phyloP scores from a whole-genome alignment of 2,797 vertebrate genomes.

The Holocentrus rufus region DNA sequence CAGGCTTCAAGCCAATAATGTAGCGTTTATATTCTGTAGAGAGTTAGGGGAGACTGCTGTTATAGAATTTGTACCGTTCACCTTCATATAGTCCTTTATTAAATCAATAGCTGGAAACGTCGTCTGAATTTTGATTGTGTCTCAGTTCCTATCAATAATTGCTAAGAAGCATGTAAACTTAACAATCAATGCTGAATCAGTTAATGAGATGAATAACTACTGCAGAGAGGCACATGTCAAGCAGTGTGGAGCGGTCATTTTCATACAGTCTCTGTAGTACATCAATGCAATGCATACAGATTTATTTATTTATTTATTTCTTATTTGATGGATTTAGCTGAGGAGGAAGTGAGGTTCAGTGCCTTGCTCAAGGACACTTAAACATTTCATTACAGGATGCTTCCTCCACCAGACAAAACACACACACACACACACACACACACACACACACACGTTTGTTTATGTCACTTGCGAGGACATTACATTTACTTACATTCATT shows the following conservation, averaged over 20 bases:
- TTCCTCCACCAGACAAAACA: too few species aligned
- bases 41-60: conserved; percentile 24
- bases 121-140: conserved; percentile 55
- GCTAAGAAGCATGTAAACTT: conserved; percentile 57
- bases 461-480: too few species aligned
- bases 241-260: neutral
- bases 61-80: conserved; percentile 53
- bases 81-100: conserved; percentile 60
- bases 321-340: too few species aligned
- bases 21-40: conserved; percentile 43
- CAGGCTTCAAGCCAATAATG: conserved; percentile 64
- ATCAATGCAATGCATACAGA: neutral
- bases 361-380: too few species aligned
- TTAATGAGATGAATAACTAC: conserved; percentile 55
- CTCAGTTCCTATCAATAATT: conserved; percentile 56
- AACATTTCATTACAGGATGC: too few species aligned
- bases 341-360: too few species aligned
- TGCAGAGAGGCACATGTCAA: neutral
- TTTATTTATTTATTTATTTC: too few species aligned
- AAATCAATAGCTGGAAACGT: conserved; percentile 60
- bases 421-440: too few species aligned
- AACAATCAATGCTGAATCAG: conserved; percentile 53
- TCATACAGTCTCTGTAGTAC: neutral
- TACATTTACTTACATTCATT: too few species aligned
- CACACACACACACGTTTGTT: too few species aligned